phyloP scores from a whole-genome alignment of 1,140 invertebrate genomes.

The Helicoverpa armigera region DNA sequence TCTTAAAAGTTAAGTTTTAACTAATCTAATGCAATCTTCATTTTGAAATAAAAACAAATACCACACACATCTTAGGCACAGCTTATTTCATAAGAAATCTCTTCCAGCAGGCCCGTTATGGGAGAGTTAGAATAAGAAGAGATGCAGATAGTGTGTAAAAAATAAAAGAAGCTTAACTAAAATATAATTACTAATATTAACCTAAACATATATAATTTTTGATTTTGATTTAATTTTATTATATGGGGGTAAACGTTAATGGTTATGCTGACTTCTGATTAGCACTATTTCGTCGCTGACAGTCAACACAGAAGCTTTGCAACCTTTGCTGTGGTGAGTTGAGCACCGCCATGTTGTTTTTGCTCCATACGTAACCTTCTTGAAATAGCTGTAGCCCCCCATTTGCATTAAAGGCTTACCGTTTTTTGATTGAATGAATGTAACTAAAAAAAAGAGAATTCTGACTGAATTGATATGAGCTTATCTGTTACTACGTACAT shows the following conservation, averaged over 20 bases:
- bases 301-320: conserved; percentile 40
- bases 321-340: conserved; percentile 54
- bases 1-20: no score
- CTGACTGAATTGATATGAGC: background rate
- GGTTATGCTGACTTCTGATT: background rate
- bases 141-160: no score
- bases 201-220: no score
- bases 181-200: no score
- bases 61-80: no score
- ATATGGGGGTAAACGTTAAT: background rate
- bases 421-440: conserved; percentile 1
- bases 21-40: no score
- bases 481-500: background rate
- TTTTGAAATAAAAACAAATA: no score
- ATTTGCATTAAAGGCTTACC: conserved; percentile 12
- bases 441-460: conserved; percentile 13
- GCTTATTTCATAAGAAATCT: no score
- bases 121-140: no score
- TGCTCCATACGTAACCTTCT: background rate
- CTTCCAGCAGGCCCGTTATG: no score
- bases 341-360: conserved; percentile 58
- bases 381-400: conserved; percentile 28
- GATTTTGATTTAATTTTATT: no score
- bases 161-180: no score
- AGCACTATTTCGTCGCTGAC: background rate